Evolutionary conservation across 2,113 vertebrate genomes (phyloP), one percentile per base, ranked within the genome.

Genomic region (Morphnarchus princeps): DNA sequence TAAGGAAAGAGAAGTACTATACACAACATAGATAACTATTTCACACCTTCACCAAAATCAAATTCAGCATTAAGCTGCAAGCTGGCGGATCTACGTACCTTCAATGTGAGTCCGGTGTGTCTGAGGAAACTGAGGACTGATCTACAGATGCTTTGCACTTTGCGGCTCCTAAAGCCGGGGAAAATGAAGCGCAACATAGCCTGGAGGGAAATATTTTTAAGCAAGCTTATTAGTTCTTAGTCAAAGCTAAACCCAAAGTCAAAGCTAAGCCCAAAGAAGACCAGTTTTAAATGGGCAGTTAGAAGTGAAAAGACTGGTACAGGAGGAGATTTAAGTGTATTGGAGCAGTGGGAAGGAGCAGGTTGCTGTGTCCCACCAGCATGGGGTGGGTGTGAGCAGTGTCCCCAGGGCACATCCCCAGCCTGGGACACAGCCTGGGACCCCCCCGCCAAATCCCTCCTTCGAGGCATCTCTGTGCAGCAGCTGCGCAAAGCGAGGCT

Each of bases 181-280:
- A 40, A 86, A 59, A 42, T 6, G 55, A 57, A 87, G 28, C 0
- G 0, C 78, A 11, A 28, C 12, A 1, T 16, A 25, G 9, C 47
- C 47, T 79, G 13, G 42, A 76, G 17, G 15, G 70, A 91, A 90
- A 62, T 18, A 73, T 22, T 87, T 61, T 32, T 10, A 80, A 50
- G 42, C 50, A 67, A 80, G 58, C n/a, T 38, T 10, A 9, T 59
- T 58, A 82, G 49, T 74, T 42, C 18, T 69, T 26, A 54, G 50
- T 42, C 31, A 72, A 67, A 82, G 58, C 40, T 73, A 77, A 84
- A 80, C 2, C 11, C 81, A 67, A 83, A 79, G n/a, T 40, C 28
- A 67, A 67, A 82, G 58, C 40, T 73, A 77, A 87, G 80, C 2
- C 10, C 81, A 67, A 87, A 79, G n/a, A 66, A 0, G 13, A 40